These are phyloP conservation scores for Mastomys natalensis DNA, from an alignment of 2,113 vertebrate genomes.

Conservation along the genomic window DNA sequence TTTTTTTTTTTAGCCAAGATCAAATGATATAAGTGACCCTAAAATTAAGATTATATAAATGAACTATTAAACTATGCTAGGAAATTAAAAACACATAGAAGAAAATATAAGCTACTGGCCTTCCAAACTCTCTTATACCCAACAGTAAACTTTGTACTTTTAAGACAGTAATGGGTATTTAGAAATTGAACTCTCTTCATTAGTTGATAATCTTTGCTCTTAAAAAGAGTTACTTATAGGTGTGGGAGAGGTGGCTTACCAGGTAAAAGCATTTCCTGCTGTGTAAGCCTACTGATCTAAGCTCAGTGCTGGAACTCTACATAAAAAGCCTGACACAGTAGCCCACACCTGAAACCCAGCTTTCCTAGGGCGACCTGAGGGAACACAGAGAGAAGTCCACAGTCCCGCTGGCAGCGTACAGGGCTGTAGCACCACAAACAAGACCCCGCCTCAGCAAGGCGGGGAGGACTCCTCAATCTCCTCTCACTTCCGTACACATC, in stretches of 20 bases:
- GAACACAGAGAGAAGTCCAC: background rate
- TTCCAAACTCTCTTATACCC: background rate
- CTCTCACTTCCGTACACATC: background rate
- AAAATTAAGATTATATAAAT: background rate
- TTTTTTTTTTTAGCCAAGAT: background rate
- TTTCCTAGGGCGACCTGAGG: no score
- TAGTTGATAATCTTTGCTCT: background rate
- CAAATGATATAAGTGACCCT: background rate
- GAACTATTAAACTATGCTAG: slow-evolving; percentile 34
- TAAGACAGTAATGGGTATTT: background rate
- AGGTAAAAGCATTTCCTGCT: background rate
- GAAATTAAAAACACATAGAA: slow-evolving; percentile 45
- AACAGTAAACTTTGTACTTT: background rate
- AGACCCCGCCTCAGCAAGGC: background rate
- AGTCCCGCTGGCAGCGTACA: background rate
- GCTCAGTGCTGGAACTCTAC: background rate
- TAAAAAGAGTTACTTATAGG: background rate
- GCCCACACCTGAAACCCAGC: background rate
- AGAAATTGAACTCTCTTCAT: background rate
- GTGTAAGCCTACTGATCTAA: background rate
- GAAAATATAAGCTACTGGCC: background rate
- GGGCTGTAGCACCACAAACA: background rate
- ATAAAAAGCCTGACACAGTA: background rate
- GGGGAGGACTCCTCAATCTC: background rate
- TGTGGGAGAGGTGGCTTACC: background rate